These are phyloP conservation scores for Catharus fuscescens DNA, from an alignment of 2,113 vertebrate species.

Conservation along the genomic window DNA sequence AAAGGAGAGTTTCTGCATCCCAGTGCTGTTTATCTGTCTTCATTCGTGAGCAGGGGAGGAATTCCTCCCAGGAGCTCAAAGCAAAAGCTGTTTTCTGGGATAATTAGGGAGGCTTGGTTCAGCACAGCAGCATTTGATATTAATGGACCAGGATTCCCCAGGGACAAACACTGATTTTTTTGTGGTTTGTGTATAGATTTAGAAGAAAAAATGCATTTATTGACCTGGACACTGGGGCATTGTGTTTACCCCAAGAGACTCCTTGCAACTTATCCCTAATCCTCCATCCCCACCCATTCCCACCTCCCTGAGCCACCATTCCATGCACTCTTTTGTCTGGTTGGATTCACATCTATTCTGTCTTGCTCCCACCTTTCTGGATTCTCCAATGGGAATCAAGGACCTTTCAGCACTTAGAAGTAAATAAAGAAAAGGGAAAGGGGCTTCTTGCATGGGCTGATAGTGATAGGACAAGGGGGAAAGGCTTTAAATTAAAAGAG, in stretches of 20 bases:
- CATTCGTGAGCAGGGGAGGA: not conserved
- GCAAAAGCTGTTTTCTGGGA: not conserved
- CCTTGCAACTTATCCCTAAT: not conserved
- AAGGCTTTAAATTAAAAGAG: not conserved
- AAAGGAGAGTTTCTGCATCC: not conserved
- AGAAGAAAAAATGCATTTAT: not conserved
- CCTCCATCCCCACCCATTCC: not conserved
- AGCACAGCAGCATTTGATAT: not conserved
- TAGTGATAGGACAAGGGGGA: not conserved
- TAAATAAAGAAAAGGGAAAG: not conserved
- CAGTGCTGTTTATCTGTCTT: rapidly evolving
- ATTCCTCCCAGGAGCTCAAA: not conserved
- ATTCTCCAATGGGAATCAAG: not conserved
- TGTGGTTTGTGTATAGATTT: not conserved
- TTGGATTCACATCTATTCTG: not conserved
- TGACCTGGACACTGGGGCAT: not conserved
- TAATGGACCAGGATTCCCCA: not conserved
- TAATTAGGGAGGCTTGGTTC: not conserved
- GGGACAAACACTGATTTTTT: not conserved
- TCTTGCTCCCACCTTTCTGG: not conserved
- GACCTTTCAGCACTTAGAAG: not conserved
- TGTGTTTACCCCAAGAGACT: not conserved
- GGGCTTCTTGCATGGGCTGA: not conserved
- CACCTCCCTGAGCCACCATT: not conserved
- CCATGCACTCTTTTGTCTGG: not conserved